A percentile compares a stretch with the other conserved stretches of the same genome.
Conservation (phyloP, 2,888 invertebrate species). For the Tiliacea citrago region DNA sequence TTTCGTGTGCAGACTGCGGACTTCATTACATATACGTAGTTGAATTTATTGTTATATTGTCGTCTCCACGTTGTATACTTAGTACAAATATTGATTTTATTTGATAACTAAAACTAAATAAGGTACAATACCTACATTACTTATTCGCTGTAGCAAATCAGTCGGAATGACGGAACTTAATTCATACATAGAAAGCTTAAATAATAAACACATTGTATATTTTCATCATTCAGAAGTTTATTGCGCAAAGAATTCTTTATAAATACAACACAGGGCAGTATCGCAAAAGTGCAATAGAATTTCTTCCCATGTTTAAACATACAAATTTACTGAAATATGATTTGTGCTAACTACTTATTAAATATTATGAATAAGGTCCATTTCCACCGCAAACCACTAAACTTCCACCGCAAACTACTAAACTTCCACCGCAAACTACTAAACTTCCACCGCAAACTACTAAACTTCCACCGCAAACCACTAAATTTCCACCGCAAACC, state of each 20-base stretch:
- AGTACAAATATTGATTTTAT: neutral
- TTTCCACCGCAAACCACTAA: neutral
- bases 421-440: too few relatives aligned
- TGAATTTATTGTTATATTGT: too few relatives aligned
- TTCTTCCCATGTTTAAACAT: neutral
- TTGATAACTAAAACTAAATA: neutral
- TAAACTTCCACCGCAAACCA: too few relatives aligned
- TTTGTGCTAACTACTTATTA: slow-evolving; percentile 12
- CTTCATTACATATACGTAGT: too few relatives aligned
- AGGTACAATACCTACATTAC: neutral
- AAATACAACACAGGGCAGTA: neutral
- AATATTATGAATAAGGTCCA: neutral
- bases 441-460: too few relatives aligned
- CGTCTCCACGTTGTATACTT: too few relatives aligned
- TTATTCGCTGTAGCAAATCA: slow-evolving; percentile 10
- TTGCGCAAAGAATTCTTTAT: neutral
- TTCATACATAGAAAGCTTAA: neutral
- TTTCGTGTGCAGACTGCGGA: too few relatives aligned
- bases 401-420: too few relatives aligned
- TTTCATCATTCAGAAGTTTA: neutral
- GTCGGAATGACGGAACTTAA: slow-evolving; percentile 25
- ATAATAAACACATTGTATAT: neutral
- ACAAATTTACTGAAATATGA: neutral
- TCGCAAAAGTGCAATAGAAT: neutral
- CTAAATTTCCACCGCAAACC: too few relatives aligned